Base-by-base conservation (phyloP, 92 coral and sea anemone genomes). In the Anthopleura xanthogrammica region DNA sequence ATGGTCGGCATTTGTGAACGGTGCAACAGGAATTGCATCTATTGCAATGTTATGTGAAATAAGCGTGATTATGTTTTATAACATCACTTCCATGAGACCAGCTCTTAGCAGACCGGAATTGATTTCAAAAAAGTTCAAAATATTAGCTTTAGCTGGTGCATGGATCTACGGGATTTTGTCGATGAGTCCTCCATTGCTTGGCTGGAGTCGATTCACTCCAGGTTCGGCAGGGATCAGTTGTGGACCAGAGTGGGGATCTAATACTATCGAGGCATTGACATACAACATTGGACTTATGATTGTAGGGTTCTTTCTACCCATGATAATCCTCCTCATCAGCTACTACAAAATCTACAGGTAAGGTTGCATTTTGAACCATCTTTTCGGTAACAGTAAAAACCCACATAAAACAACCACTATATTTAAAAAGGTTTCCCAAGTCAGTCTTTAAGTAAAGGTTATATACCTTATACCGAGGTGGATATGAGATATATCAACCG, bases 161-260 rank as follows among this genome's bases (percentile, higher is more conserved):
- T 7, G 50, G 50, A 46, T 46, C 9, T 46, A 46, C 3, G 50
- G 50, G 50, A 46, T 46, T 46, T 46, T 46, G 50, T 46, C 50
- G 7, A 46, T 46, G 50, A 46, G 50, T 46, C 50, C 50, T 46
- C 50, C 50, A 46, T 24, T 92, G 41, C 22, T 92, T 50, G 95
- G 95, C 7, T 90, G 93, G 93, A 89, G 71, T 76, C 84, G 57
- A 78, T 91, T 65, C 41, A 88, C 87, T 9, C 95, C 95, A 52
- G 91, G 95, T 10, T 77, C 92, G 20, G 95, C 95, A 11, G 80
- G 90, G 19, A 74, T 92, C 43, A 92, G 95, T 78, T 92, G 95
- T 72, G 88, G 87, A 40, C 95, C 95, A 1, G 93, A 92, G 57
- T 92, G 95, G 95, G 80, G 77, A 4, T 82, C 90, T 22, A 60